phyloP scores from a whole-genome alignment of 2,797 vertebrate genomes.

The Sylvilagus floridanus region DNA sequence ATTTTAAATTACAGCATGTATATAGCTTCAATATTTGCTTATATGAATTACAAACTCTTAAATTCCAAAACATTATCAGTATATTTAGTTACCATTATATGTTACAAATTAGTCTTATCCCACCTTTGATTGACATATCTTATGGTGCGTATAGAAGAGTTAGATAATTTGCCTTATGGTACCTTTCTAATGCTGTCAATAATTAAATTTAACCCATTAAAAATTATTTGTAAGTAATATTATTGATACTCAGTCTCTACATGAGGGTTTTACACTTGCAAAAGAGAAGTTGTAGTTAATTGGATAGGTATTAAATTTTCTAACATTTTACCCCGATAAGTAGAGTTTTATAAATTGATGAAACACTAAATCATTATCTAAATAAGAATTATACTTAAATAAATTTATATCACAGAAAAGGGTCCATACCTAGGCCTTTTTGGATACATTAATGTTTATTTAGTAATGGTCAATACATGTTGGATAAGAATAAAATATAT shows the following conservation, averaged over 20 bases:
- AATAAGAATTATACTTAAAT: constrained; percentile 56
- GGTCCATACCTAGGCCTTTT: constrained; percentile 4
- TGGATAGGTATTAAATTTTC: constrained; percentile 43
- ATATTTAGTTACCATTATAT: constrained; percentile 36
- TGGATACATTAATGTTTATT: constrained; percentile 19
- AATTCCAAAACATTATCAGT: constrained; percentile 52
- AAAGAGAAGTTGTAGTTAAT: constrained; percentile 45
- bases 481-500: constrained; percentile 19
- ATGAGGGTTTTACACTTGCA: constrained; percentile 49
- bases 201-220: constrained; percentile 50
- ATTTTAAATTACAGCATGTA: constrained; percentile 63
- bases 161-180: constrained; percentile 33
- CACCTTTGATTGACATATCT: constrained; percentile 18
- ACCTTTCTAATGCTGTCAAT: constrained; percentile 45
- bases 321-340: not conserved
- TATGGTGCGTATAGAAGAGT: constrained; percentile 20
- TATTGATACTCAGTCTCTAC: constrained; percentile 57
- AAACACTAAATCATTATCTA: constrained; percentile 35
- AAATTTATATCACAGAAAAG: constrained; percentile 47
- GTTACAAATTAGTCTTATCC: not conserved
- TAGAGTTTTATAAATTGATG: constrained; percentile 65
- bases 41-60: constrained; percentile 45
- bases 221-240: constrained; percentile 28
- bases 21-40: constrained; percentile 54
- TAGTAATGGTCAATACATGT: constrained; percentile 11